phyloP scores from a whole-genome alignment of 2,888 invertebrate species.

The Fabriciana adippe region DNA sequence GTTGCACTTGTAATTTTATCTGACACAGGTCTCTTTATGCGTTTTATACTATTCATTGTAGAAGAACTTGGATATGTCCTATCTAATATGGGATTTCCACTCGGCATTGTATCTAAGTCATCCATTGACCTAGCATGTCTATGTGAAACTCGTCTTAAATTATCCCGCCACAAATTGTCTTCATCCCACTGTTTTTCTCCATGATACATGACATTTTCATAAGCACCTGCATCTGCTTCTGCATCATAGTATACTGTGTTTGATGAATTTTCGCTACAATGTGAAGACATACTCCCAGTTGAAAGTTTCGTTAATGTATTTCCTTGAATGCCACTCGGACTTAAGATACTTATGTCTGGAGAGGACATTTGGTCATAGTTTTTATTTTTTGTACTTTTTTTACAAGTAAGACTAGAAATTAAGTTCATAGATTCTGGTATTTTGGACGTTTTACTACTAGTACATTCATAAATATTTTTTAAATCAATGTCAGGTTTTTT shows the following conservation, averaged over 20 bases:
- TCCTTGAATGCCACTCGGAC: constrained; percentile 47
- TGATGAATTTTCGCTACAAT: constrained; percentile 75
- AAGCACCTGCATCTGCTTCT: constrained; percentile 69
- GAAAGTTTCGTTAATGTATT: constrained; percentile 63
- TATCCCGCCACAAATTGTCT: constrained; percentile 91
- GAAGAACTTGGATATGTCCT: constrained; percentile 58
- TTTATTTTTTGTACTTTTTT: constrained; percentile 62
- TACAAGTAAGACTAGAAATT: constrained; percentile 73
- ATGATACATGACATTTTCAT: constrained; percentile 76
- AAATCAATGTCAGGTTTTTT: constrained; percentile 86
- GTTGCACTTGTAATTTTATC: constrained; percentile 86
- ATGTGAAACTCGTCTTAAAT: constrained; percentile 89
- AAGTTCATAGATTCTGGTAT: constrained; percentile 78
- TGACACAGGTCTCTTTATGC: constrained; percentile 60
- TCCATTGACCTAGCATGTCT: constrained; percentile 92
- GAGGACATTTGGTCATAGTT: constrained; percentile 56
- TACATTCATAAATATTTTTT: constrained; percentile 88
- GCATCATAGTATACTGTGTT: constrained; percentile 77
- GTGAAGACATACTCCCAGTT: constrained; percentile 76
- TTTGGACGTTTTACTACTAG: constrained; percentile 83
- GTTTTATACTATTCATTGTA: constrained; percentile 72
- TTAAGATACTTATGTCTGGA: constrained; percentile 52
- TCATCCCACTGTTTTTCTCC: constrained; percentile 92
- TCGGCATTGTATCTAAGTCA: constrained; percentile 84
- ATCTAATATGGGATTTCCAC: constrained; percentile 49